Evolutionary conservation across 2,888 invertebrate species (phyloP), one percentile per base, ranked within the genome.

Genomic region (Hipparchia sbordonii): DNA sequence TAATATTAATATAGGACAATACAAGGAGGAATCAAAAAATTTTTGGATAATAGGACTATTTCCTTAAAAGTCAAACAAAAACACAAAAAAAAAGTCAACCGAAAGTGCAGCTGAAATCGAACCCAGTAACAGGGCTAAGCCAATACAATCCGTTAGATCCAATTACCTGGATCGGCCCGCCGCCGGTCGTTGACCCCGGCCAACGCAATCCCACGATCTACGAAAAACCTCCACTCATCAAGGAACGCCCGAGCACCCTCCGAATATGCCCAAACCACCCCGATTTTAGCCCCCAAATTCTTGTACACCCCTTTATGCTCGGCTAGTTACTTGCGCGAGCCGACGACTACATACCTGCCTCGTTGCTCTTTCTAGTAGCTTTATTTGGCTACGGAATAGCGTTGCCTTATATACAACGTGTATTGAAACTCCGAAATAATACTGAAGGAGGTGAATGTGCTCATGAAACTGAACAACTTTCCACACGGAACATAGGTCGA

Each of bases 201-300:
- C 91, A 90, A 91, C 89, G 91, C 91, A 90, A 8, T 48, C 92
- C 63, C 63, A 48, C 62, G 65, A 52, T 90, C 88, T 87, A 87
- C 90, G 92, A 92, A 93, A 93, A 93, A 93, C 89, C 91, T 91
- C 85, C 87, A 84, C 93, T 93, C 92, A 93, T 93, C 93, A 93
- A 92, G 92, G 85, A 88, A 84, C 87, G 80, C 85, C 85, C 79
- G 74, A 63, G 68, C 70, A 87, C 87, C 90, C 91, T 90, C 89
- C 90, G 87, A 89, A 90, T 89, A 88, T 89, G 82, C 87, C 87
- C 89, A 79, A 83, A 86, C 81, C 88, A 87, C 84, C 91, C 88
- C 88, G 84, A 90, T 89, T 90, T 89, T 88, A 84, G 86, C 90
- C 90, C 90, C 92, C 92, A 83, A 93, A 92, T 93, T 93, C 92